A percentile compares a stretch with the other conserved stretches of the same genome.
Evolutionary conservation across 2,888 invertebrate species (phyloP).

Genomic region (Eucriotettix oculatus): DNA sequence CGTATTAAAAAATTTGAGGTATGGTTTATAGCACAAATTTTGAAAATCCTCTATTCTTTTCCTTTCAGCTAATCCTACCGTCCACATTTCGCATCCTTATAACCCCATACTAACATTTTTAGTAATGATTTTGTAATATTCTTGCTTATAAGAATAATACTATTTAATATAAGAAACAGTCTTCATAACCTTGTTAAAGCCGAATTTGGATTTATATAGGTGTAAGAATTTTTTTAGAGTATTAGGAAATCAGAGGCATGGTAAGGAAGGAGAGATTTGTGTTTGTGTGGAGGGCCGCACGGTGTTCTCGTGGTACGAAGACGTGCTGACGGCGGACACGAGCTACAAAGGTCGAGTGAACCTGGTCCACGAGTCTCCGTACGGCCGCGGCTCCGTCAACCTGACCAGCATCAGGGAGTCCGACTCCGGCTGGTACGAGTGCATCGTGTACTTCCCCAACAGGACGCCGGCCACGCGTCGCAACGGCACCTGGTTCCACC

Average conservation of each 20-base stretch:
- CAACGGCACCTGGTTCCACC: constrained; percentile 81
- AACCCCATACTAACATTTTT: too few species aligned
- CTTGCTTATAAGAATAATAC: too few species aligned
- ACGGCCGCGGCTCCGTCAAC: constrained; percentile 60
- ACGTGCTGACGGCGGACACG: constrained; percentile 45
- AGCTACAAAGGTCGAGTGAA: constrained; percentile 53
- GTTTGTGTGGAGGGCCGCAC: constrained; percentile 43
- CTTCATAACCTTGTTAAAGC: too few species aligned
- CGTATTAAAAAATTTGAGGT: too few species aligned
- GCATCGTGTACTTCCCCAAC: constrained; percentile 74
- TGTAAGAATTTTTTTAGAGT: too few species aligned
- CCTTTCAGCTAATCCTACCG: background rate
- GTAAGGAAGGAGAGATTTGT: too few species aligned
- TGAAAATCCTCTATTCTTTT: background rate
- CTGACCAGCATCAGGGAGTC: constrained; percentile 72
- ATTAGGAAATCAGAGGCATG: too few species aligned
- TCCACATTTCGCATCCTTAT: background rate
- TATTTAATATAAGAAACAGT: too few species aligned
- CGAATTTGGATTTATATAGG: too few species aligned
- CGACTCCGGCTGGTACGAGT: constrained; percentile 86
- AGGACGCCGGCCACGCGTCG: constrained; percentile 67
- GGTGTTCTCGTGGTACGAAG: constrained; percentile 70
- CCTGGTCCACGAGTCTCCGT: constrained; percentile 35
- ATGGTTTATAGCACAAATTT: too few species aligned
- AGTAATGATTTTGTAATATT: too few species aligned